phyloP scores from a whole-genome alignment of 2,888 invertebrate species.

The Leptogaster cylindrica region DNA sequence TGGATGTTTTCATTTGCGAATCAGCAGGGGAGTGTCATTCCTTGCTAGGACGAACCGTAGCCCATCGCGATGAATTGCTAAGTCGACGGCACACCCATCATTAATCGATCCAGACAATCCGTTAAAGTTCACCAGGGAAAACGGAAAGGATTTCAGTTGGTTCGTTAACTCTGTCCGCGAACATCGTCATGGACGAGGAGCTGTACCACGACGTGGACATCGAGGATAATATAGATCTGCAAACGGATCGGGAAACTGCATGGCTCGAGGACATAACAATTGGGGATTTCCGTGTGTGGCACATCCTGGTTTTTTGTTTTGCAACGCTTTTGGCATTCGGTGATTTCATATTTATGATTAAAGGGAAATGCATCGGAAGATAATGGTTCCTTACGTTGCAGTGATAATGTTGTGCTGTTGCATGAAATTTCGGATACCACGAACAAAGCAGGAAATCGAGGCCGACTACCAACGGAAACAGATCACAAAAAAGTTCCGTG shows the following conservation, averaged over 20 bases:
- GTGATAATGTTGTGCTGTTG: constrained; percentile 90
- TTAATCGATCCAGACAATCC: constrained; percentile 49
- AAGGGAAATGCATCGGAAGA: not conserved
- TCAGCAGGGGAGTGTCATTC: constrained; percentile 50
- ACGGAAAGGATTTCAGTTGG: constrained; percentile 28
- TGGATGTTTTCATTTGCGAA: constrained; percentile 36
- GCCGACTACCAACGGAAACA: constrained; percentile 87
- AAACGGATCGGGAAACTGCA: constrained; percentile 64
- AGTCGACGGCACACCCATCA: constrained; percentile 48
- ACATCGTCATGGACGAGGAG: constrained; percentile 37
- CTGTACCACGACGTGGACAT: not conserved
- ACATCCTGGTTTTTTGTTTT: constrained; percentile 75
- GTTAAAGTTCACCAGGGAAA: constrained; percentile 44
- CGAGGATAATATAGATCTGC: not conserved
- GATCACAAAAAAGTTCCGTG: constrained; percentile 81
- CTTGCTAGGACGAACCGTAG: constrained; percentile 26
- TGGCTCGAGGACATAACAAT: constrained; percentile 77
- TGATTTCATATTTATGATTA: constrained; percentile 56
- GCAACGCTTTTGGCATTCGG: constrained; percentile 70
- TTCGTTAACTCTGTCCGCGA: constrained; percentile 37
- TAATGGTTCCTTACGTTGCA: constrained; percentile 57
- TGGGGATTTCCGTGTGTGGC: constrained; percentile 80
- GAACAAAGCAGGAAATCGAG: constrained; percentile 95
- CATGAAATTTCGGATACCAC: constrained; percentile 86
- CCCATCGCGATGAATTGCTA: not conserved